phyloP scores from a whole-genome alignment of 1,140 invertebrate species.

The Bombus superbus region DNA sequence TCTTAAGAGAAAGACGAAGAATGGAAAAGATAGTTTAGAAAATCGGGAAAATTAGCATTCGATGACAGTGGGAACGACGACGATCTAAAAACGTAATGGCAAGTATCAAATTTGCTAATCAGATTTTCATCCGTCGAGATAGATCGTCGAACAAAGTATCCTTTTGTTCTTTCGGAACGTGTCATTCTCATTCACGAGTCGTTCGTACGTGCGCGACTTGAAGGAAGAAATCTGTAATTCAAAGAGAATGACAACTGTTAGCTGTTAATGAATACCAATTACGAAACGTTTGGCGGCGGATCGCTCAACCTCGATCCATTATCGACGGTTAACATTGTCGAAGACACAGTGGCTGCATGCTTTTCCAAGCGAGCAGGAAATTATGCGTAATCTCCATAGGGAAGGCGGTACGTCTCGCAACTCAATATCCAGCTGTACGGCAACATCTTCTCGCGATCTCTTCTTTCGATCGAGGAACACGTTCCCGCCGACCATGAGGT shows the following conservation, averaged over 20 bases:
- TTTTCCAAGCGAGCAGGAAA: slow-evolving; percentile 2
- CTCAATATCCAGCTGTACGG: slow-evolving; percentile 33
- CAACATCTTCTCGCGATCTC: slow-evolving; percentile 1
- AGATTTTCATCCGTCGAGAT: not conserved
- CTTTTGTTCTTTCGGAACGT: not conserved
- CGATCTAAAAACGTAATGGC: no score
- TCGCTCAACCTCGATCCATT: not conserved
- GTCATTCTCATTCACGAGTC: not conserved
- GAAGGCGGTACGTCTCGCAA: slow-evolving; percentile 20
- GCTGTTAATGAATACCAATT: slow-evolving; percentile 24
- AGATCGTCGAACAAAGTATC: not conserved
- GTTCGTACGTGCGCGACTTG: no score
- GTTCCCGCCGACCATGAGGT: slow-evolving; percentile 37
- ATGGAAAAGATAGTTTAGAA: no score
- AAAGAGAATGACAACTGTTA: not conserved
- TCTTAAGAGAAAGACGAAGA: no score
- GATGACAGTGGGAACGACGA: no score
- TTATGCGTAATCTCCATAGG: slow-evolving; percentile 26
- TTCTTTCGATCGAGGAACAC: slow-evolving; percentile 35
- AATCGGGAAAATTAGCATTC: no score
- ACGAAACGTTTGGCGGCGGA: not conserved
- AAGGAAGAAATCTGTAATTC: not conserved
- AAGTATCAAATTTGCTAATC: no score
- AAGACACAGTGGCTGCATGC: not conserved
- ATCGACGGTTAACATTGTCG: no score